Percentiles rank a stretch among this genome's conserved stretches.
Conservation (phyloP, 2,797 vertebrate species). For the Rhinichthys osculus region DNA sequence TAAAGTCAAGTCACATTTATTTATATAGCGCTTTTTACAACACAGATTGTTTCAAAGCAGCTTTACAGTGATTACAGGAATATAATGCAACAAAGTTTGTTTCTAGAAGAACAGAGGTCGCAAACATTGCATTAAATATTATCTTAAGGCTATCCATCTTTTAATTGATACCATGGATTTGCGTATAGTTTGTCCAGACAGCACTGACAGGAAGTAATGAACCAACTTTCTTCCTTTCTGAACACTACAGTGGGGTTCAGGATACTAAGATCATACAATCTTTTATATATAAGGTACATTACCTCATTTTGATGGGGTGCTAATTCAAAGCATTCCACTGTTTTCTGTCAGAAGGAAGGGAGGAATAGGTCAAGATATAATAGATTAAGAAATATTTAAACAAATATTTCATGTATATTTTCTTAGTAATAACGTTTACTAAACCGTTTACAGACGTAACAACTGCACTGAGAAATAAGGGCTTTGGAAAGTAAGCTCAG, state of each 20-base stretch:
- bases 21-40: too few species aligned
- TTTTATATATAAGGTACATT: constrained; percentile 50
- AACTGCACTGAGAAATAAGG: constrained; percentile 3
- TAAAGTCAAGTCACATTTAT: too few species aligned
- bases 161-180: not conserved
- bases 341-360: constrained; percentile 56
- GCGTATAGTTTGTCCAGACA: constrained; percentile 64
- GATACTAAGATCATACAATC: constrained; percentile 52
- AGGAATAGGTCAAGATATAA: not conserved
- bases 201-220: constrained; percentile 66
- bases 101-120: constrained; percentile 17
- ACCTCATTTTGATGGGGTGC: constrained; percentile 68
- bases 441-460: constrained; percentile 20
- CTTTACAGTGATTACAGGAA: too few species aligned
- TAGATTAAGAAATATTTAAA: constrained; percentile 4
- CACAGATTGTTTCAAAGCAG: too few species aligned
- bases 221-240: constrained; percentile 16
- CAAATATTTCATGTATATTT: constrained; percentile 7
- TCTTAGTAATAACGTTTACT: constrained; percentile 21
- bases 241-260: not conserved
- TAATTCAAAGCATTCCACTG: constrained; percentile 54
- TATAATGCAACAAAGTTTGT: too few species aligned
- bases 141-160: not conserved
- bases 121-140: constrained; percentile 1
- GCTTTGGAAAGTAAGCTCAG: not conserved